Base-by-base conservation (phyloP, 2,113 vertebrate species). In the Anoplopoma fimbria region DNA sequence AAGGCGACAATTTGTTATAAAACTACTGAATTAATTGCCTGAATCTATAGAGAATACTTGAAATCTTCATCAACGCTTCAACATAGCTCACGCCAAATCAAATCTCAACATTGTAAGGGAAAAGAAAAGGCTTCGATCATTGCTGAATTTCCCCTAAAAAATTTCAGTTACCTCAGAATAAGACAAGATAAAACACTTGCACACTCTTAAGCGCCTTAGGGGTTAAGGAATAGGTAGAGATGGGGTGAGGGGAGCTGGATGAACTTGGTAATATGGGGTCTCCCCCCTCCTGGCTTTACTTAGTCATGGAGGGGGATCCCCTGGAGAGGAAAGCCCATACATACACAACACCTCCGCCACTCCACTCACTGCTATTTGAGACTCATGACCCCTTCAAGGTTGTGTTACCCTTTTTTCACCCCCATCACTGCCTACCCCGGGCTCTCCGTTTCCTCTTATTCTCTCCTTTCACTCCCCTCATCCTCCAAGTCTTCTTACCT, bases 301-400 rank as follows among this genome's bases (percentile, higher is more conserved):
- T 86, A 88, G 86, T 93, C 89, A 90, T 88, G 79, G 70, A 91
- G 82, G 82, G 82, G 83, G 40, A 85, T 77, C 71, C 81, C 86
- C 79, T 40, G 63, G 80, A 90, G 85, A 82, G 88, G 88, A 91
- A 91, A 90, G 60, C 67, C 83, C 80, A 74, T 67, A 67, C 64
- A 78, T 69, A 58, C 72, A 72, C 75, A 78, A 34, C 77, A 82
- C 74, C 80, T 85, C 80, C 53, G 27, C 80, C 69, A 55, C 60
- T 69, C 58, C 74, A 40, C 82, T 74, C 25, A 34, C 58, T 68
- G 81, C 49, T 73, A 83, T 82, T 81, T 78, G 65, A 88, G 77
- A 69, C 74, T 64, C 53, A n/a, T 85, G 88, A 75, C 87, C 86
- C 75, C 49, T 55, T 77, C 58, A 27, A 23, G 45, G 25, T 63